Percentiles rank a stretch among this genome's conserved stretches.
Evolutionary conservation across 1,140 invertebrate genomes (phyloP).

Genomic region (Euura saliciscinereae): DNA sequence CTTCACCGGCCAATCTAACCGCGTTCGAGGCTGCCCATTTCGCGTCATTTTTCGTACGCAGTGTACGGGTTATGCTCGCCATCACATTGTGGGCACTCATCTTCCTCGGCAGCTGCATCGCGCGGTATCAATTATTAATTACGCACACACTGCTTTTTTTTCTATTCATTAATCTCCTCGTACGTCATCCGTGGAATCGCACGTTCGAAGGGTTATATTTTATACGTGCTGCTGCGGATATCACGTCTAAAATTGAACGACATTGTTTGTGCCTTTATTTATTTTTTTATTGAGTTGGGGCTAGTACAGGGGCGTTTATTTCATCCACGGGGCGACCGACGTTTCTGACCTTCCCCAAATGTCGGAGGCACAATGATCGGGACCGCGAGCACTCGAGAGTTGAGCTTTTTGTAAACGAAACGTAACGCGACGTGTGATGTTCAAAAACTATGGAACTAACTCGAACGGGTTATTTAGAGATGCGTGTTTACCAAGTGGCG

Average conservation of each 20-base stretch:
- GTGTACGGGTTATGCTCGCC: constrained; percentile 50
- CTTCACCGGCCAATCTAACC: constrained; percentile 74
- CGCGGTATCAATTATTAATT: background rate
- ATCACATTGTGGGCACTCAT: constrained; percentile 58
- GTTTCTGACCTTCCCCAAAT: background rate
- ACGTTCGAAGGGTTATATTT: too few relatives aligned
- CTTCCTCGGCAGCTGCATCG: constrained; percentile 52
- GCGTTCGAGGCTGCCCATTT: constrained; percentile 63
- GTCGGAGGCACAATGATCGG: background rate
- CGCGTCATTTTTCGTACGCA: constrained; percentile 46
- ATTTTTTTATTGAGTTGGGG: too few relatives aligned
- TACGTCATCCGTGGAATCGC: too few relatives aligned
- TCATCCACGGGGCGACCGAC: background rate
- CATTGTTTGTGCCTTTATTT: too few relatives aligned
- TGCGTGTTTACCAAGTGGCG: background rate
- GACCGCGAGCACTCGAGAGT: background rate
- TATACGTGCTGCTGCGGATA: too few relatives aligned
- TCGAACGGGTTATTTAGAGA: background rate
- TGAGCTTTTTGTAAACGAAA: background rate
- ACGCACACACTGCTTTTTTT: too few relatives aligned
- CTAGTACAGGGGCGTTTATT: too few relatives aligned
- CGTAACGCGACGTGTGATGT: background rate
- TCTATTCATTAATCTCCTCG: too few relatives aligned
- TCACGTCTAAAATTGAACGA: too few relatives aligned
- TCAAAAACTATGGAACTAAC: background rate